Base-by-base conservation (phyloP, 2,113 vertebrate species). In the Myiopsitta monachus region DNA sequence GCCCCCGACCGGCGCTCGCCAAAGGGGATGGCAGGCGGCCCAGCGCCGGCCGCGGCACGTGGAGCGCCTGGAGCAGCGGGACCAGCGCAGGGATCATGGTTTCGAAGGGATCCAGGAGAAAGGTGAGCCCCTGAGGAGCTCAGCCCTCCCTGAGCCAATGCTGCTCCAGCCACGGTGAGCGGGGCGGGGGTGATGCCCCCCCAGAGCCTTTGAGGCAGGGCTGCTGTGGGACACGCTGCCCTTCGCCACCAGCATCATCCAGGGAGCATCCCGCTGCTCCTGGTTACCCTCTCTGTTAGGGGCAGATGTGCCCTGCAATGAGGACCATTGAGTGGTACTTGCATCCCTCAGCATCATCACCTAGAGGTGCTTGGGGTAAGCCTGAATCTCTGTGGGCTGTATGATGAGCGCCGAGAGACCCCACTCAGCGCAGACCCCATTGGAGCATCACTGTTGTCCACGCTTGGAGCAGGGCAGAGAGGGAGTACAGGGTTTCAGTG, bases 11-110 rank as follows among this genome's bases (percentile, higher is more conserved):
- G 6, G 67, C 22, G 7, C 30, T 59, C 12, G 39, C 83, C 78
- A 49, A 83, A 77, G 77, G 83, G 46, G 41, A 76, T 46, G 92
- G 90, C 92, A 92, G 84, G 66, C 44, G 18, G 74, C 94, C 88
- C 69, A 33, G 46, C 10, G 38, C 22, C 2, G 14, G 59, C 30
- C 10, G 26, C 1, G 62, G 83, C 83, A 73, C 54, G 10, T 7
- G 63, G 73, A 39, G 76, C 38, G 57, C 23, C 62, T 1, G 0
- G 38, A 14, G 33, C 9, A 8, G 44, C 1, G 23, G 27, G 41
- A 13, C 63, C 2, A 4, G 23, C 36, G 26, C 44, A 9, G 31
- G 26, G 19, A 10, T 23, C 16, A 1, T 51, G 63, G 5, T 73
- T 64, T 62, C 30, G 10, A 52, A 77, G 36, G 33, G 33, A 39